A percentile compares a stretch with the other conserved stretches of the same genome.
Evolutionary conservation across 2,797 vertebrate species (phyloP).

Genomic region (Kryptopterus vitreolus): DNA sequence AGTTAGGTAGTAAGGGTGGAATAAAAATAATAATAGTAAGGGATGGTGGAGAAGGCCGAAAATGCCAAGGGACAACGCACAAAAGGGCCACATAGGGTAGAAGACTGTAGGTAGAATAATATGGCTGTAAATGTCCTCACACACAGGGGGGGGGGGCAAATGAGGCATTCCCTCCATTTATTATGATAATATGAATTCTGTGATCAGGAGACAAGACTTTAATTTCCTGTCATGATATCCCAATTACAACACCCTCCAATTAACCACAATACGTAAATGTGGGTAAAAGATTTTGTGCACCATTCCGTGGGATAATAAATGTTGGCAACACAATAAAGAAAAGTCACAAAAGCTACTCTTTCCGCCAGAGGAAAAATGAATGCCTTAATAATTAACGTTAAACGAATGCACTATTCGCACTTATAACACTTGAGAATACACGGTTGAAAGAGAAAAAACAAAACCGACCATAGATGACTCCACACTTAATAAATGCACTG

Average conservation of each 20-base stretch:
- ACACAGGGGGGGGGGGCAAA: too few relatives aligned
- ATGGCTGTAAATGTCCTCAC: neutral
- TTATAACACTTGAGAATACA: neutral
- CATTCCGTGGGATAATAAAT: constrained; percentile 22
- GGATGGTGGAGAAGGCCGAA: too few relatives aligned
- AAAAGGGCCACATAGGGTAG: too few relatives aligned
- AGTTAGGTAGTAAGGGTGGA: too few relatives aligned
- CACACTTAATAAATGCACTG: neutral
- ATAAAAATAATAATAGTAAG: too few relatives aligned
- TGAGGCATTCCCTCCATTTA: neutral
- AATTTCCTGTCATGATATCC: constrained; percentile 15
- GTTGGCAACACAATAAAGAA: constrained; percentile 25
- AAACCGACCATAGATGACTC: neutral
- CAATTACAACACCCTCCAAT: neutral
- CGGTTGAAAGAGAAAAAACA: neutral
- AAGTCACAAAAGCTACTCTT: constrained; percentile 14
- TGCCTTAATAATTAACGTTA: constrained; percentile 16
- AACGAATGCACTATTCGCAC: neutral
- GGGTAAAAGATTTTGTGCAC: neutral
- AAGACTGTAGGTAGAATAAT: neutral
- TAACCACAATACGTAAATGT: constrained; percentile 24
- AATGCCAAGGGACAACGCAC: neutral
- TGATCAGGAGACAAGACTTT: neutral
- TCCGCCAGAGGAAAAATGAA: constrained; percentile 13
- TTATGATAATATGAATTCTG: neutral